Conservation (phyloP, 1,140 invertebrate genomes). For the Galendromus occidentalis region DNA sequence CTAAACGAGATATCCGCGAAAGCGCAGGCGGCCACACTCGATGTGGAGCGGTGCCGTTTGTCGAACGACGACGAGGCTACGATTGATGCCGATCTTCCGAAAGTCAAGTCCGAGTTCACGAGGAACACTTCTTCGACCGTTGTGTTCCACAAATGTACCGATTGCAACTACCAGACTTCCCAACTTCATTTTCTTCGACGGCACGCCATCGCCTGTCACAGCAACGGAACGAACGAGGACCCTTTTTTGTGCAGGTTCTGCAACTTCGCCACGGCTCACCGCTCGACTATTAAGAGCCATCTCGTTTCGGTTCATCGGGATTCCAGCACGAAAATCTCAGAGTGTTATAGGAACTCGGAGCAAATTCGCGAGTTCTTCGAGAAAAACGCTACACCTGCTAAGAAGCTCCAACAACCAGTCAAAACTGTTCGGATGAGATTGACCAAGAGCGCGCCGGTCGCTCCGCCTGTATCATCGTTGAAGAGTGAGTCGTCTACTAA, state of each 20-base stretch:
- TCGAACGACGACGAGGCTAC: slow-evolving; percentile 6
- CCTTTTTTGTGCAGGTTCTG: slow-evolving; percentile 4
- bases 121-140: neutral
- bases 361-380: neutral
- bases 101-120: neutral
- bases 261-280: neutral
- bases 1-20: neutral
- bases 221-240: neutral
- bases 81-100: neutral
- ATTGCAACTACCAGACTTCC: slow-evolving; percentile 1
- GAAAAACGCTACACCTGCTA: too few relatives aligned
- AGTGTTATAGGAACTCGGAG: neutral
- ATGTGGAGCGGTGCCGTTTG: neutral
- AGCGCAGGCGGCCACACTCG: neutral
- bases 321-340: neutral
- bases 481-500: too few relatives aligned
- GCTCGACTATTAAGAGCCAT: slow-evolving; percentile 7
- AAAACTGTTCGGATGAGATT: too few relatives aligned
- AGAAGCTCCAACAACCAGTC: too few relatives aligned
- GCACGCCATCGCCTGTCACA: neutral
- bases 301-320: slow-evolving; percentile 6
- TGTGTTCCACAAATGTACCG: neutral
- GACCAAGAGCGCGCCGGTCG: too few relatives aligned
- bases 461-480: too few relatives aligned
- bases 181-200: neutral